phyloP scores from a whole-genome alignment of 1,140 invertebrate species.

The Calliopsis andreniformis region DNA sequence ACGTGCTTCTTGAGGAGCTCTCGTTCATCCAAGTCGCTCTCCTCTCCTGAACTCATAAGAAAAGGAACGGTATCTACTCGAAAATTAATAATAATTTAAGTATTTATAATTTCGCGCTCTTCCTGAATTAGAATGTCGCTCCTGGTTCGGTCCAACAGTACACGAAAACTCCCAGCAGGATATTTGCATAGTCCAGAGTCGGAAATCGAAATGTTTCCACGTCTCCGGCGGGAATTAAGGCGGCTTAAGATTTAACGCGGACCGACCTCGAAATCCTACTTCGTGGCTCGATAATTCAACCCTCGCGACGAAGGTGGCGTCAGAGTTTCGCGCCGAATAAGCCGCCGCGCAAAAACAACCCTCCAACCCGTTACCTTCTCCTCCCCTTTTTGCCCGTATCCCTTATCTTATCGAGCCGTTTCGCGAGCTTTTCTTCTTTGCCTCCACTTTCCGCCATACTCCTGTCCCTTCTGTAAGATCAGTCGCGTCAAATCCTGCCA shows the following conservation, averaged over 20 bases:
- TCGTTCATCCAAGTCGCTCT: too few species aligned
- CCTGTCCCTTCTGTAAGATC: too few species aligned
- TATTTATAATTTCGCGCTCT: not conserved
- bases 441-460: conserved; percentile 5
- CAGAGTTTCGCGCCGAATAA: conserved; percentile 62
- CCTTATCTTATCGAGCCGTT: not conserved
- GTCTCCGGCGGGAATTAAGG: conserved; percentile 55
- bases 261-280: conserved; percentile 51
- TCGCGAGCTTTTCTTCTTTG: conserved; percentile 12
- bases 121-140: conserved; percentile 38
- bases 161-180: conserved; percentile 36
- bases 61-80: not conserved
- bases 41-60: too few species aligned
- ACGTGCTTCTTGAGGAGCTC: too few species aligned
- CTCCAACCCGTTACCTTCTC: conserved; percentile 31
- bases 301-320: conserved; percentile 51
- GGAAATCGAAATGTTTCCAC: conserved; percentile 30
- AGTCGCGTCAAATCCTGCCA: conserved; percentile 67
- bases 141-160: not conserved
- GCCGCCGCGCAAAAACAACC: conserved; percentile 58
- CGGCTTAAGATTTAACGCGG: conserved; percentile 62
- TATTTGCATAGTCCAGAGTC: conserved; percentile 53
- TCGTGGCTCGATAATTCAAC: conserved; percentile 60
- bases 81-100: not conserved
- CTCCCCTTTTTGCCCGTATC: conserved; percentile 7